phyloP scores from a whole-genome alignment of 2,113 vertebrate genomes.

The Sander vitreus region DNA sequence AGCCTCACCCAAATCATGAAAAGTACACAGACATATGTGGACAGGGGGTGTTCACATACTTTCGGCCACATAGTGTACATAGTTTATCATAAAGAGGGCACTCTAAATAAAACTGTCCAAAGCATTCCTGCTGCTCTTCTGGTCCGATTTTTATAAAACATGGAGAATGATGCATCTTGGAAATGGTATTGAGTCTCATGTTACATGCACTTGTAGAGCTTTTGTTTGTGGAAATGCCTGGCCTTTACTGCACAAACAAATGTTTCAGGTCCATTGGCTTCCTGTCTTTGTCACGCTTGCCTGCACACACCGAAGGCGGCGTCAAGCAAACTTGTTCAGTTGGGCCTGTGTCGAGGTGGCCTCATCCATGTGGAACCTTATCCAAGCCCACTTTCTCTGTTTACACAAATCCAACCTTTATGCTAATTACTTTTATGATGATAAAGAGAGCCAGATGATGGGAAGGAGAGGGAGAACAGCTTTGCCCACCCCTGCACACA shows the following conservation, averaged over 20 bases:
- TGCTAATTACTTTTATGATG: slow-evolving; percentile 70
- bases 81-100: neutral
- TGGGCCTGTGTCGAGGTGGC: neutral
- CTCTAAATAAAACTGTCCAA: neutral
- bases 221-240: neutral
- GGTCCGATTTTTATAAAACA: neutral
- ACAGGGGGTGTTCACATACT: too few species aligned
- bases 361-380: slow-evolving; percentile 37
- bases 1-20: too few species aligned
- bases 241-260: neutral
- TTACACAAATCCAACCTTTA: slow-evolving; percentile 70
- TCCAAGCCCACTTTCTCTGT: slow-evolving; percentile 46
- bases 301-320: neutral
- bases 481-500: slow-evolving; percentile 10
- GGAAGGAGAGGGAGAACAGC: slow-evolving; percentile 15
- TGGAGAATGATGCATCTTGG: neutral
- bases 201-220: neutral
- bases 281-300: slow-evolving; percentile 4
- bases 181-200: neutral
- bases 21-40: too few species aligned
- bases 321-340: slow-evolving; percentile 6
- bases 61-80: neutral
- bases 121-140: neutral
- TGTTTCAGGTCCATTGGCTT: slow-evolving; percentile 1
- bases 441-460: slow-evolving; percentile 47